phyloP scores from a whole-genome alignment of 2,888 invertebrate genomes.

The Drosophila maculinotata region DNA sequence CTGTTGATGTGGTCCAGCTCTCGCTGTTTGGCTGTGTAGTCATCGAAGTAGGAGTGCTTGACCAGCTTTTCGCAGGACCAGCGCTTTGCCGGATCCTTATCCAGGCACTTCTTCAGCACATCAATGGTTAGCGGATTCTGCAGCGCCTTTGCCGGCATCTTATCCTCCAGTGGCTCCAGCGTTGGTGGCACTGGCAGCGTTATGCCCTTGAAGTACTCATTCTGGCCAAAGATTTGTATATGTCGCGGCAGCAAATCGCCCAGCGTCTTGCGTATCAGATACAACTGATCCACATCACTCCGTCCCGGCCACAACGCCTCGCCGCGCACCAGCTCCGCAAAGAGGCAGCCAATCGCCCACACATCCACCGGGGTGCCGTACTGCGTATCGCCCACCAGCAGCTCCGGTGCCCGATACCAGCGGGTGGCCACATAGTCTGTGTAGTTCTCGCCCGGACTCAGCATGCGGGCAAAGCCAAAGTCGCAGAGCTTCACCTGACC shows the following conservation, averaged over 20 bases:
- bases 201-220: conserved; percentile 96
- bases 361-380: conserved; percentile 96
- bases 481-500: conserved; percentile 98
- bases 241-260: conserved; percentile 97
- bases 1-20: conserved; percentile 86
- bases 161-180: conserved; percentile 93
- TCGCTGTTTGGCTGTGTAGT: conserved; percentile 93
- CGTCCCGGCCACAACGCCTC: conserved; percentile 99
- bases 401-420: conserved; percentile 99
- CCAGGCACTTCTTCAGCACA: conserved; percentile 96
- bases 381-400: conserved; percentile 98
- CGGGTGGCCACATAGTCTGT: conserved; percentile 99
- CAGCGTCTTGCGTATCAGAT: conserved; percentile 96
- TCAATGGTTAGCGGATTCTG: conserved; percentile 90
- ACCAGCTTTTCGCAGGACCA: conserved; percentile 96
- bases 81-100: conserved; percentile 96
- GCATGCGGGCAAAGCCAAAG: conserved; percentile 98
- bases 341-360: conserved; percentile 98
- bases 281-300: conserved; percentile 99
- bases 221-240: conserved; percentile 97
- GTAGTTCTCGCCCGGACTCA: conserved; percentile 98
- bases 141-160: conserved; percentile 91
- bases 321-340: conserved; percentile 94
- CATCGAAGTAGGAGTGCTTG: conserved; percentile 96
- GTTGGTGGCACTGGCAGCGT: conserved; percentile 96